Base-by-base conservation (phyloP, 1,140 invertebrate genomes). In the Drosophila varians region DNA sequence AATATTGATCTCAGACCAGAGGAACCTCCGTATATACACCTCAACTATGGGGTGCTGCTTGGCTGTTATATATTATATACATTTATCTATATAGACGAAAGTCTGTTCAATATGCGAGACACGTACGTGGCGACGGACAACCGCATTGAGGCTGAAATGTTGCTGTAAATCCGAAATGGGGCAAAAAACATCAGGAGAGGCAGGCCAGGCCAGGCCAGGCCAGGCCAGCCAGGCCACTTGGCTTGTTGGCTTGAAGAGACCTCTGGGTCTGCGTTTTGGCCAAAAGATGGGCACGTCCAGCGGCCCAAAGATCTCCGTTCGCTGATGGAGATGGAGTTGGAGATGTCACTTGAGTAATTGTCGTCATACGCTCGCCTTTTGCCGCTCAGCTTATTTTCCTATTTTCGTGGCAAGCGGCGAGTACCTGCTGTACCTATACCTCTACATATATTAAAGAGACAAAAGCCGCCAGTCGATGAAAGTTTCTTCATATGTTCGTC, bases 311-410 rank as follows among this genome's bases (percentile, higher is more conserved):
- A 73, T 73, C 69, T 64, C 51, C 51, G 42, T 55, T 46, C 40
- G 64, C 45, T 61, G 83, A 88, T 88, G 83, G 80, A 89, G 28
- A 31, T 31, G 28, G 28, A 31, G 8, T 8, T 31, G 28, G 28
- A 11, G 77, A 89, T 89, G 84, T 89, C 84, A 82, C 65, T 80
- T 89, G 84, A 89, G 80, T 89, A 80, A 89, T 89, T 89, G 84
- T 86, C 66, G 71, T 77, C 62, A 69, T 65, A 76, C 54, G 65
- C 70, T 65, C 55, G 38, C 11, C 36, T 16, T 7, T 38, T 14
- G n/a, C 34, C n/a, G 48, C 14, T 53, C 51, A 43, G 58, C 79
- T 77, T 74, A 77, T 54, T 83, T 83, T 64, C 46, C 54, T 57
- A 73, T 82, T 77, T 69, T 36, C 46, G 46, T 61, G 57, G 51